Percentiles rank a stretch among this genome's conserved stretches.
Conservation (phyloP, 2,888 invertebrate species). For the Caenorhabditis virilis region DNA sequence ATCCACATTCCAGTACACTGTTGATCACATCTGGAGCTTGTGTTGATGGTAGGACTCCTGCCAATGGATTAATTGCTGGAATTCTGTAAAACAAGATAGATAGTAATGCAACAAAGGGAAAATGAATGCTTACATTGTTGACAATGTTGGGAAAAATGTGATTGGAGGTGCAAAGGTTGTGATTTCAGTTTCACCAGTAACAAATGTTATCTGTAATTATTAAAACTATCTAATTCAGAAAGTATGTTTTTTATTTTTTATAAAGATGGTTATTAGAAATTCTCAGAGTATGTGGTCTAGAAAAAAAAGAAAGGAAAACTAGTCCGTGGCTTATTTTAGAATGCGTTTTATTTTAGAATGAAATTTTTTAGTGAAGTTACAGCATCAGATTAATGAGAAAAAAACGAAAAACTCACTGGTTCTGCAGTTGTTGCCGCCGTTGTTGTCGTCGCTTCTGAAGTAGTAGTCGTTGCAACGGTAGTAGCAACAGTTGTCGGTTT, state of each 20-base stretch:
- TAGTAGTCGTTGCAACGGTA: background rate
- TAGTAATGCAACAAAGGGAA: background rate
- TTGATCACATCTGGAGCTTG: constrained; percentile 37
- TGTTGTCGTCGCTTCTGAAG: background rate
- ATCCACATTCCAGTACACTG: constrained; percentile 57
- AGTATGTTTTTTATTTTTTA: too few species aligned
- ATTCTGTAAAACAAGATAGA: constrained; percentile 13
- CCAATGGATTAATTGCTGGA: constrained; percentile 18
- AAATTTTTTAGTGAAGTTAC: too few species aligned
- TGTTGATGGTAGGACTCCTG: constrained; percentile 24
- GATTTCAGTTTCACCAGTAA: constrained; percentile 24
- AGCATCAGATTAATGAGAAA: too few species aligned
- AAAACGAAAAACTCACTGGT: too few species aligned
- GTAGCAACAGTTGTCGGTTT: background rate
- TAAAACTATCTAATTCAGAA: background rate
- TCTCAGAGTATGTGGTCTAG: too few species aligned
- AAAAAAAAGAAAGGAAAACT: too few species aligned
- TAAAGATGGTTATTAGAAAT: too few species aligned
- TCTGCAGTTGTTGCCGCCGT: background rate
- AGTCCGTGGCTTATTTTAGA: too few species aligned
- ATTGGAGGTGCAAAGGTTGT: constrained; percentile 7
- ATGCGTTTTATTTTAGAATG: too few species aligned
- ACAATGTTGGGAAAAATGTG: constrained; percentile 19
- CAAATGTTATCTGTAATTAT: constrained; percentile 3
- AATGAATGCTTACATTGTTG: constrained; percentile 20